A percentile compares a stretch with the other conserved stretches of the same genome.
Conservation (phyloP, 1,140 invertebrate species). For the Drosophila parvula region DNA sequence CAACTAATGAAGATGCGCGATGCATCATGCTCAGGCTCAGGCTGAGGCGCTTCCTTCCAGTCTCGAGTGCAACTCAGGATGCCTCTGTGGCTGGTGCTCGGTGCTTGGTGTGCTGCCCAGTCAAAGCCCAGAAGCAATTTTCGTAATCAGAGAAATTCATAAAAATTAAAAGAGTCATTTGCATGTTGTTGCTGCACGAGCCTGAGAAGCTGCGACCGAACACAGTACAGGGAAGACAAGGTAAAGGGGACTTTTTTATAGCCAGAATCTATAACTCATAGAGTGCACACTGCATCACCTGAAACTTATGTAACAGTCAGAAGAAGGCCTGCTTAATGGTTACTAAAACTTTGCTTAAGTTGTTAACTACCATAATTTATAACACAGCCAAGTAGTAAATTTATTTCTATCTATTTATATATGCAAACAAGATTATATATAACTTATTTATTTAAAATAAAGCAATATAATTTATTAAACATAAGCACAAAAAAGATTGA, state of each 20-base stretch:
- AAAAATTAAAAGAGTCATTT: constrained; percentile 83
- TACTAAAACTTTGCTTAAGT: no score
- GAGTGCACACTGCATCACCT: rapidly evolving
- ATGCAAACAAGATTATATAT: neutral
- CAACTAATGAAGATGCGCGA: constrained; percentile 81
- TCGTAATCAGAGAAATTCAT: constrained; percentile 83
- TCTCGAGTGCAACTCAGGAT: constrained; percentile 22
- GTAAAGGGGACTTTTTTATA: neutral
- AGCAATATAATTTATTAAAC: neutral
- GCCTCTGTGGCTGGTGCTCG: constrained; percentile 1
- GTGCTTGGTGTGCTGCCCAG: constrained; percentile 27
- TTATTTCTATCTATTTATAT: neutral
- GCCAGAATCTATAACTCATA: neutral
- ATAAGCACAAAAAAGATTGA: no score
- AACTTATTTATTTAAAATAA: neutral
- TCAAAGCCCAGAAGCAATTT: constrained; percentile 82
- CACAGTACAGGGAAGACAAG: constrained; percentile 19
- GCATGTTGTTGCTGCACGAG: constrained; percentile 66
- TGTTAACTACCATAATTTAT: neutral
- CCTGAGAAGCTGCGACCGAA: constrained; percentile 6
- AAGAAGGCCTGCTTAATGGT: neutral
- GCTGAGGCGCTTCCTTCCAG: constrained; percentile 32
- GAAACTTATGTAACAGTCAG: neutral
- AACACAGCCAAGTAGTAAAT: neutral
- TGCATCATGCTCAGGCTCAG: constrained; percentile 73